Base-by-base conservation (phyloP, 2,113 vertebrate genomes). In the Grus americana region DNA sequence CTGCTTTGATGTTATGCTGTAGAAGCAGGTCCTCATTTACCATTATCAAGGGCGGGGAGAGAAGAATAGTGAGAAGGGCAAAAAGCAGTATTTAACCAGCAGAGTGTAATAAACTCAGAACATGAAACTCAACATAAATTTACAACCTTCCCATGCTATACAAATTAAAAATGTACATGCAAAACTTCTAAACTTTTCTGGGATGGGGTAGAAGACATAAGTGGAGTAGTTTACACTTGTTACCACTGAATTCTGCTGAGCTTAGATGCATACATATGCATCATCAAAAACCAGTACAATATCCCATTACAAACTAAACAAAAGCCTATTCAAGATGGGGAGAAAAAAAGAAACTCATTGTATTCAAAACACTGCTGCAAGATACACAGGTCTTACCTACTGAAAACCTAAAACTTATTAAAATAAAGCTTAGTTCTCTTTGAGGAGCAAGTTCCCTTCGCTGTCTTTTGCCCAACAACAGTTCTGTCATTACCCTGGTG, bases 111-210 rank as follows among this genome's bases (percentile, higher is more conserved):
- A 79, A 67, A 36, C 61, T 73, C 66, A 44, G 57, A 88, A 72
- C 18, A 36, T 9, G 19, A 90, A 95, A 72, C 9, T 40, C 40
- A 40, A 12, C 19, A 78, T n/a, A 8, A 40, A 36, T 59, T 75
- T 34, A 54, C 16, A 57, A n/a, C 7, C 1, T 20, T 24, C 3
- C 1, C 8, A 54, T 3, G 12, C 18, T 47, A 76, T 4, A 50
- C 4, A 36, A 22, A 34, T 27, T 44, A 29, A 47, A 73, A 86
- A 38, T 11, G 67, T 1, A 73, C 8, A n/a, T 0, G 0, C 2
- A 65, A 49, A 92, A 63, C 9, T 50, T 36, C 11, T 52, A 34
- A 79, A 47, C 3, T n/a, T 66, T 12, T 30, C 81, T 76, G 32
- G 22, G 32, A 93, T 32, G 10, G 59, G 38, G 22, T 57, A 9